Evolutionary conservation across 2,797 vertebrate species (phyloP).

Genomic region (Hirundo rustica): DNA sequence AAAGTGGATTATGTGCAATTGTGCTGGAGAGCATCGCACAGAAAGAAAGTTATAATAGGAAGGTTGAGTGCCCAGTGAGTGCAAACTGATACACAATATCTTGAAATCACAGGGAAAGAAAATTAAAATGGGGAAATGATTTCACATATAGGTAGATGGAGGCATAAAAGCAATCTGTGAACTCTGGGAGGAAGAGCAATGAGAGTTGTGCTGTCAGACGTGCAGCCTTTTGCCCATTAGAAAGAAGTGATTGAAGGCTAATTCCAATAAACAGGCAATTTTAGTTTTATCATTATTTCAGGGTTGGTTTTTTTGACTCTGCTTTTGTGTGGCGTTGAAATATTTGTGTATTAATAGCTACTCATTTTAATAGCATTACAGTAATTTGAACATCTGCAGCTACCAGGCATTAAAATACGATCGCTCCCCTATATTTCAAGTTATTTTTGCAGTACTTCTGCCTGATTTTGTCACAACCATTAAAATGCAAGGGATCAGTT

Average conservation of each 20-base stretch:
- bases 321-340: slow-evolving; percentile 27
- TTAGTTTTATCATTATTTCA: not conserved
- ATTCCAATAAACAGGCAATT: not conserved
- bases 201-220: not conserved
- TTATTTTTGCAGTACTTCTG: slow-evolving; percentile 12
- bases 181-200: not conserved
- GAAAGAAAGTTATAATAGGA: slow-evolving; percentile 37
- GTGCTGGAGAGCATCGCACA: not conserved
- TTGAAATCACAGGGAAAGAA: slow-evolving; percentile 60
- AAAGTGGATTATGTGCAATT: slow-evolving; percentile 22
- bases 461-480: slow-evolving; percentile 22
- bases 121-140: slow-evolving; percentile 60
- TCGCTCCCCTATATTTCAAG: slow-evolving; percentile 37
- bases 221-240: not conserved
- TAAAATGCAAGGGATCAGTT: slow-evolving; percentile 29
- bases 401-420: slow-evolving; percentile 32
- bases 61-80: slow-evolving; percentile 53
- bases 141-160: slow-evolving; percentile 44
- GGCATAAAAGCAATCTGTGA: slow-evolving; percentile 40
- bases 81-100: slow-evolving; percentile 53
- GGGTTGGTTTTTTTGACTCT: not conserved
- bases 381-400: slow-evolving; percentile 49
- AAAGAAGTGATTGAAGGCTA: slow-evolving; percentile 26
- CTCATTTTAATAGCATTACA: slow-evolving; percentile 46
- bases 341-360: slow-evolving; percentile 55